Percentiles rank a stretch among this genome's conserved stretches.
Evolutionary conservation across 2,113 vertebrate species (phyloP).

Genomic region (Macheiramphus alcinus): DNA sequence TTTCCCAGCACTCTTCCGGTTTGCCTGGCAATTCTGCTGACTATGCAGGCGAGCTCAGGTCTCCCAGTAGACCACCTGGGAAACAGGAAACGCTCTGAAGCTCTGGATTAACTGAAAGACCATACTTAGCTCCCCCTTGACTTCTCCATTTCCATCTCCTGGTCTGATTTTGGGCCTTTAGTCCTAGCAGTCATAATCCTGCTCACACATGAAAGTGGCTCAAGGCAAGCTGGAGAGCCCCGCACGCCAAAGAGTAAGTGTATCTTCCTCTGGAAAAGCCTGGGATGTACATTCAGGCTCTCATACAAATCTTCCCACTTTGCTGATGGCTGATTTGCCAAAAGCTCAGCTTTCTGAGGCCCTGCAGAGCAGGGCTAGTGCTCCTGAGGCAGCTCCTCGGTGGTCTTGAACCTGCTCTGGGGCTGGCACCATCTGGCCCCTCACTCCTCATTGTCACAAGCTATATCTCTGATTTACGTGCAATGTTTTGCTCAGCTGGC

Average conservation of each 20-base stretch:
- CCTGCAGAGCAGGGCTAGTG: background rate
- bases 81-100: constrained; percentile 5
- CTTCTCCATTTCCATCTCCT: constrained; percentile 38
- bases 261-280: background rate
- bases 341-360: background rate
- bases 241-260: fast-evolving
- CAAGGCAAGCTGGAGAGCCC: background rate
- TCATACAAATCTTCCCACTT: background rate
- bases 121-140: background rate
- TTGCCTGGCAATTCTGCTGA: background rate
- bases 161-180: background rate
- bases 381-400: background rate
- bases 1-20: background rate
- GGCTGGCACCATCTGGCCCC: background rate
- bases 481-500: background rate
- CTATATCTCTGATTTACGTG: background rate
- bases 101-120: constrained; percentile 42
- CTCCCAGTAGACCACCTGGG: constrained; percentile 50
- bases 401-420: background rate
- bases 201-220: background rate
- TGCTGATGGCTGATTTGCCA: background rate
- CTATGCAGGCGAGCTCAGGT: background rate
- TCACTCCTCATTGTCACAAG: background rate
- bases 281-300: background rate
- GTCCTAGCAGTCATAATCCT: background rate